A percentile compares a stretch with the other conserved stretches of the same genome.
Conservation (phyloP, 2,113 vertebrate species). For the Merops nubicus region DNA sequence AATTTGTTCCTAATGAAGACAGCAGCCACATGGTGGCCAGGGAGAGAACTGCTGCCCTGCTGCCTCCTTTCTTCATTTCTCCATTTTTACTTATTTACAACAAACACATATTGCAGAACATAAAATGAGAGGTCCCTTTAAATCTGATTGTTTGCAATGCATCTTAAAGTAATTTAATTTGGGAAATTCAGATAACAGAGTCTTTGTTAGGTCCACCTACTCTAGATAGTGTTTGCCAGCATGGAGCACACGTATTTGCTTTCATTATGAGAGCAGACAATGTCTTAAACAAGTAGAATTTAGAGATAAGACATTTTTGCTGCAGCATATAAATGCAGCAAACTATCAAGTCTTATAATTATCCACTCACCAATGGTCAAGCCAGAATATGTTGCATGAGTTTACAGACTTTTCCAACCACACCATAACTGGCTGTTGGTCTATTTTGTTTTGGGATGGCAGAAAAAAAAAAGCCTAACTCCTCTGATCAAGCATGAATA, state of each 20-base stretch:
- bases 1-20: background rate
- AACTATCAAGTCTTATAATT: background rate
- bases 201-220: background rate
- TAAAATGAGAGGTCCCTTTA: background rate
- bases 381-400: background rate
- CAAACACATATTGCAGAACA: background rate
- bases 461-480: background rate
- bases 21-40: accelerated
- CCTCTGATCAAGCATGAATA: background rate
- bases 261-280: background rate
- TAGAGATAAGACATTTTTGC: background rate
- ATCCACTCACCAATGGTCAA: background rate
- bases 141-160: background rate
- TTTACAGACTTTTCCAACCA: background rate
- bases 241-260: accelerated
- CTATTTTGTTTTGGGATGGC: background rate
- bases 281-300: background rate
- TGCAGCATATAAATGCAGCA: background rate
- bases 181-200: background rate
- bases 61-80: background rate
- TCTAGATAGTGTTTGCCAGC: background rate
- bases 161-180: background rate
- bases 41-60: background rate
- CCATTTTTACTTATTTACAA: background rate
- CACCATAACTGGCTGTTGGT: background rate